A percentile compares a stretch with the other conserved stretches of the same genome.
phyloP scores from a whole-genome alignment of 2,888 invertebrate species.

The Tetramorium bicarinatum region DNA sequence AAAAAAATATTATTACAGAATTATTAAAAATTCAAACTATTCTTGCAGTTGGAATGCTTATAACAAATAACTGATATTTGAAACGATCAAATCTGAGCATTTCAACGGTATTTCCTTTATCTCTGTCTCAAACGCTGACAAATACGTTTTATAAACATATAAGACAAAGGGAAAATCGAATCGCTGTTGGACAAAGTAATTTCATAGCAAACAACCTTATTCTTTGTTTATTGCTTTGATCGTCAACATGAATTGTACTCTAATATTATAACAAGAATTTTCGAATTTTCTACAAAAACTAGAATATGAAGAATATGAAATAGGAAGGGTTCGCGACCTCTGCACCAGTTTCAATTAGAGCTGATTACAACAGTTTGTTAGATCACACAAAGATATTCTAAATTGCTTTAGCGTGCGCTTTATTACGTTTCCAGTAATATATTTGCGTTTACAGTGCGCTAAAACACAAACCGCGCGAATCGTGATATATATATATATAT shows the following conservation, averaged over 20 bases:
- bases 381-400: too few relatives aligned
- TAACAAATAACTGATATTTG: not conserved
- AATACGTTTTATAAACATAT: not conserved
- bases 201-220: not conserved
- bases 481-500: not conserved
- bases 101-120: not conserved
- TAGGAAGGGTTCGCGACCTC: too few relatives aligned
- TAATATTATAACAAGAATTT: not conserved
- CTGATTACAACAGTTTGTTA: too few relatives aligned
- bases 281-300: not conserved
- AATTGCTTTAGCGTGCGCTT: too few relatives aligned
- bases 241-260: not conserved
- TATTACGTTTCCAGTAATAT: too few relatives aligned
- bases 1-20: not conserved
- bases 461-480: not conserved
- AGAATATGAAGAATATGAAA: not conserved
- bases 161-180: not conserved
- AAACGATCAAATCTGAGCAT: not conserved
- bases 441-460: not conserved
- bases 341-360: too few relatives aligned
- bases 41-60: not conserved
- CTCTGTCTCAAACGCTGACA: not conserved
- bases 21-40: not conserved
- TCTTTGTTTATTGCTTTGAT: not conserved
- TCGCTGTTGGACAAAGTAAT: not conserved